These are phyloP conservation scores for Ophiothrix spiculata DNA, from an alignment of 35 echinoderm and acorn worm genomes.

Conservation along the genomic window DNA sequence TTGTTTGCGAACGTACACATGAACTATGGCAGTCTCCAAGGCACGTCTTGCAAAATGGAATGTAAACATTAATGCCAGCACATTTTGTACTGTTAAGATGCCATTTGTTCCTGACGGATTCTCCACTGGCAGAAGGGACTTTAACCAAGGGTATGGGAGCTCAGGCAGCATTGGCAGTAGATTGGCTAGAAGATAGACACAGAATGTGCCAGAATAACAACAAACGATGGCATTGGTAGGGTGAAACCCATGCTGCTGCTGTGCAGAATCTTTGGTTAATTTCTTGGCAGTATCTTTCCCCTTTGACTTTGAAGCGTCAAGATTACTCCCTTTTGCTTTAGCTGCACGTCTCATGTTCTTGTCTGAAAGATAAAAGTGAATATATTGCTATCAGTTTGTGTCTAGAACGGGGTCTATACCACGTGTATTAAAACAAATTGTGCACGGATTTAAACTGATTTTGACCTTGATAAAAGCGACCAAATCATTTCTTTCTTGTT, in stretches of 20 bases:
- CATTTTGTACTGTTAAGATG: background rate
- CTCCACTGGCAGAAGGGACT: background rate
- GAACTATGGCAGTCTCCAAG: constrained; percentile 21
- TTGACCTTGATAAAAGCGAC: too few relatives aligned
- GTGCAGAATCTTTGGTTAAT: background rate
- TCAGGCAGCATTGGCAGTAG: background rate
- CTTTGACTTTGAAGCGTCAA: background rate
- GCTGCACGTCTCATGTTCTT: background rate
- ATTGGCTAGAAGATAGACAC: background rate
- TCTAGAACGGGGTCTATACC: too few relatives aligned
- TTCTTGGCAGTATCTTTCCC: background rate
- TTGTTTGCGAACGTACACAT: constrained; percentile 15
- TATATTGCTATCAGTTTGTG: too few relatives aligned
- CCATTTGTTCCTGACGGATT: background rate
- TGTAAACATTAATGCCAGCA: background rate
- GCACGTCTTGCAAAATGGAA: constrained; percentile 20
- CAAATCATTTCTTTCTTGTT: too few relatives aligned
- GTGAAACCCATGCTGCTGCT: background rate
- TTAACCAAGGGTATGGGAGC: background rate
- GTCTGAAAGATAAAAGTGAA: too few relatives aligned
- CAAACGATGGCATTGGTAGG: background rate
- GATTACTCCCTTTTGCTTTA: background rate
- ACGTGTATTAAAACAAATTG: too few relatives aligned
- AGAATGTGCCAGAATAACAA: background rate
- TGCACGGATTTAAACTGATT: too few relatives aligned